Evolutionary conservation across 2,888 invertebrate genomes (phyloP), one percentile per base, ranked within the genome.

Genomic region (Tenthredo amoena): DNA sequence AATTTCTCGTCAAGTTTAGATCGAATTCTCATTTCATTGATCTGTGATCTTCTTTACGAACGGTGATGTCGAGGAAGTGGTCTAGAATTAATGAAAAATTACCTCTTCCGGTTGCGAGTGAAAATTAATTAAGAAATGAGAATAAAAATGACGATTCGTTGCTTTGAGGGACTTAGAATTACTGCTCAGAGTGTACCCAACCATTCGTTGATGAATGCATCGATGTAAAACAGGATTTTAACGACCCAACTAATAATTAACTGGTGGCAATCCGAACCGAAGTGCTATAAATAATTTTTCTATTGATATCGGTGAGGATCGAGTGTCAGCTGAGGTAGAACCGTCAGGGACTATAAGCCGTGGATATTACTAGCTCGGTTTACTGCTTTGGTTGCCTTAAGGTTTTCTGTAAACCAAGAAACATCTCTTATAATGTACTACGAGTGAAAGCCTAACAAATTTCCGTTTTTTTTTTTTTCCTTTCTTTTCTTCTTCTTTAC

Each of bases 161-260:
- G 12, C 12, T 34, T 34, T 1, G 26, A 68, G 5, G 6, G 18
- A 18, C 5, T 12, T 31, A 18, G 15, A 68, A 34, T 34, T 68
- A 12, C 34, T 40, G 21, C 43, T n/a, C 43, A 74, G 34, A 50
- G 26, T n/a, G 55, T 81, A 43, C n/a, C 21, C 15, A 12, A 10
- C 81, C n/a, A 21, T 58, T 62, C 62, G 40, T 26, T 21, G 37
- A 55, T 50, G n/a, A 12, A 37, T 40, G 26, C 31, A 76, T 65
- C 68, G 84, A 83, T 85, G 85, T 85, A 72, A 50, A 83, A 77
- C n/a, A 40, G 21, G 71, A 85, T 72, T 68, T 86, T 87, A 86
- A 87, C 82, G 86, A 84, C 71, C 85, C 77, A 76, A 79, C 83
- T 72, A 86, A 86, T 85, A 87, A 87, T 87, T 85, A 87, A 85